Evolutionary conservation across 2,113 vertebrate genomes (phyloP), one percentile per base, ranked within the genome.

Genomic region (Entelurus aequoreus): DNA sequence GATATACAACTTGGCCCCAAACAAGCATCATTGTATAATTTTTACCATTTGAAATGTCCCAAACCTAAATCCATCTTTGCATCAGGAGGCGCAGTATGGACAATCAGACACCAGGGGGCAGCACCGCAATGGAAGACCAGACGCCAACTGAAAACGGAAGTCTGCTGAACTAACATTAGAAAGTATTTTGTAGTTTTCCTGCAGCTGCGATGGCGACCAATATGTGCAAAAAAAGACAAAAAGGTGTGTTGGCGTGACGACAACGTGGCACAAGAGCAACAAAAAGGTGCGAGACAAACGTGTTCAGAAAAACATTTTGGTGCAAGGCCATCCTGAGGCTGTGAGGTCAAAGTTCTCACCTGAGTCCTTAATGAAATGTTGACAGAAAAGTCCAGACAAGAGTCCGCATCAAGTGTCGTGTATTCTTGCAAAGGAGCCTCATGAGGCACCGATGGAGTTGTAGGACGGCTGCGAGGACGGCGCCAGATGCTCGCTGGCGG

Each of bases 371-470:
- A 46, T 46, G 42, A 46, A 11, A 11, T 21, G 28, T 14, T 15
- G 28, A 28, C 13, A 13, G 42, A 21, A 46, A 21, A 14, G 42
- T 46, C 56, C n/a, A 66, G 60, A 60, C 1, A 47, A 55, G 19
- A 53, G 4, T 16, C 8, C 38, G 6, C 5, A 9, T 42, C 19
- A 5, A 38, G 37, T 40, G 8, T 28, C 21, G 8, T n/a, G 12
- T 16, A 6, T 21, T 48, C 14, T 14, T 40, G 12, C 35, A 36
- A 2, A 57, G 54, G 16, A 9, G 40, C 63, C 72, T 80, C 71
- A 78, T 67, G 75, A 70, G 62, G 85, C 79, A 83, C 81, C 81
- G 74, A 95, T 92, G 74, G 90, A 86, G 72, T 91, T 89, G 11
- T 95, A 95, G 10, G 89, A 65, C 0, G 78, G 6, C 9, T 87